A percentile compares a stretch with the other conserved stretches of the same genome.
Evolutionary conservation across 2,797 vertebrate species (phyloP).

Genomic region (Tadarida brasiliensis): DNA sequence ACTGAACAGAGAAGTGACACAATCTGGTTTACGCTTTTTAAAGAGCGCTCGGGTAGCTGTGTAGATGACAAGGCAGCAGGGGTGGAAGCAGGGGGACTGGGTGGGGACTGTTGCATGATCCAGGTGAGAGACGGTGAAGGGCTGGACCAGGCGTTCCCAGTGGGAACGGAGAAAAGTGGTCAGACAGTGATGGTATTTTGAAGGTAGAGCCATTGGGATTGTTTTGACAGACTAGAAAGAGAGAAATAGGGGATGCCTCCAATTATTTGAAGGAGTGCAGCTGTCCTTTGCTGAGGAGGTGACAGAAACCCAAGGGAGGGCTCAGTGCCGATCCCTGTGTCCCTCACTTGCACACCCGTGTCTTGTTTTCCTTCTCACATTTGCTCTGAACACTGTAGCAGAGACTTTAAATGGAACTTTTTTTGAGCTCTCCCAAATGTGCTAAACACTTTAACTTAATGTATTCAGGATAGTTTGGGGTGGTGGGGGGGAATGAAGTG

Average conservation of each 20-base stretch:
- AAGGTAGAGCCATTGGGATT: neutral
- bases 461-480: neutral
- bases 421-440: neutral
- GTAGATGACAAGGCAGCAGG: neutral
- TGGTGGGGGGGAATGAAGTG: conserved; percentile 30
- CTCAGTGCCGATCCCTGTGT: neutral
- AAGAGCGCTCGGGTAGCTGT: neutral
- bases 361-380: neutral
- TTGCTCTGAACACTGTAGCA: neutral
- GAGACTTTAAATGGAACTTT: neutral
- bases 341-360: neutral
- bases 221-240: neutral
- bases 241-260: neutral
- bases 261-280: neutral
- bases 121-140: neutral
- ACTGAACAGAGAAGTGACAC: neutral
- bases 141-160: neutral
- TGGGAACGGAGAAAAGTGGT: neutral
- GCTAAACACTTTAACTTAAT: neutral
- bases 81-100: neutral
- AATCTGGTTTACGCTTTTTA: neutral
- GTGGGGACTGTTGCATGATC: neutral
- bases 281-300: neutral
- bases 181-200: neutral
- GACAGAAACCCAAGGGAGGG: neutral